Percentiles rank a stretch among this genome's conserved stretches.
Conservation (phyloP, 1,140 invertebrate genomes). For the Acyrthosiphon pisum region DNA sequence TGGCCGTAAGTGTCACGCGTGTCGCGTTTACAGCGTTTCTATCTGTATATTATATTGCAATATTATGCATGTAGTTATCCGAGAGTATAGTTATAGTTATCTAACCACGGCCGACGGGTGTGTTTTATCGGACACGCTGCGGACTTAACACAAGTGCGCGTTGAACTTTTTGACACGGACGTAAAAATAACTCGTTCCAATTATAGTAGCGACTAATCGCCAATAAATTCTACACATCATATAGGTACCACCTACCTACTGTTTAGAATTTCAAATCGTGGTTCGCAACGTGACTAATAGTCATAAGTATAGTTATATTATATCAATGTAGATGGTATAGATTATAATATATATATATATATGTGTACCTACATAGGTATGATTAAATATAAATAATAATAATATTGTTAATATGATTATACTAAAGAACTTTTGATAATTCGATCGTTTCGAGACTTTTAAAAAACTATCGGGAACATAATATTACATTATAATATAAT, state of each 20-base stretch:
- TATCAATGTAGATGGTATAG: not conserved
- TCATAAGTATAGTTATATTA: not conserved
- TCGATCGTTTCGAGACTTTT: not conserved
- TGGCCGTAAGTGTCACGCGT: not conserved
- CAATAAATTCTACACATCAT: not conserved
- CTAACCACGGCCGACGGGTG: not conserved
- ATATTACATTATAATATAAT: not conserved
- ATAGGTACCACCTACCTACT: not conserved
- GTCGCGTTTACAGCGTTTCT: not conserved
- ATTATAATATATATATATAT: too few species aligned
- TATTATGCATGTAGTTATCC: not conserved
- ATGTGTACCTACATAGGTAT: too few species aligned
- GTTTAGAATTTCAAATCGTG: not conserved
- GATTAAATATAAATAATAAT: too few species aligned
- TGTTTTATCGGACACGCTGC: not conserved
- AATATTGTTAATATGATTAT: too few species aligned
- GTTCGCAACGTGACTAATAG: not conserved
- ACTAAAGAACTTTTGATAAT: not conserved
- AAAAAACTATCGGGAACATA: not conserved
- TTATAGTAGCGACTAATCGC: not conserved
- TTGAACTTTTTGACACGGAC: not conserved
- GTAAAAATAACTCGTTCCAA: constrained; percentile 16
- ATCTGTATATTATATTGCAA: not conserved
- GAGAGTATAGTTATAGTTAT: not conserved
- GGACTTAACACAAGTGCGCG: not conserved